Conservation (phyloP, 2,113 vertebrate genomes). For the Candoia aspera region DNA sequence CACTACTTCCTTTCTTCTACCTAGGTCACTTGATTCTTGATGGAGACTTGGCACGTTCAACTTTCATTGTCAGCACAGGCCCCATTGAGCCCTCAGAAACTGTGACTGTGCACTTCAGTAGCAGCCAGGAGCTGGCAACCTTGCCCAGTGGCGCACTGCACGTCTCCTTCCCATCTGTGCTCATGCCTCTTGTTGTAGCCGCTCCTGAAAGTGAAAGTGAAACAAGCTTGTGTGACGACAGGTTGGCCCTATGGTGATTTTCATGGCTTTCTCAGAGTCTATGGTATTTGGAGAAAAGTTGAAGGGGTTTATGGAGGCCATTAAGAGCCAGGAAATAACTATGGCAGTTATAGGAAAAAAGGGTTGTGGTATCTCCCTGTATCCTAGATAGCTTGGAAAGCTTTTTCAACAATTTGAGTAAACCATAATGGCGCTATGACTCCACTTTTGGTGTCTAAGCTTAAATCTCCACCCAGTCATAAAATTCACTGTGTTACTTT, state of each 20-base stretch:
- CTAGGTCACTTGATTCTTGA: conserved; percentile 93
- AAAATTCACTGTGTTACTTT: background rate
- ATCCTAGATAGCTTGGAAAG: background rate
- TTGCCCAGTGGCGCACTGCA: conserved; percentile 85
- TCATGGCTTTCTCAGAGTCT: conserved; percentile 76
- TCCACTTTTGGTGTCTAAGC: background rate
- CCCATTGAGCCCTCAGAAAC: conserved; percentile 82
- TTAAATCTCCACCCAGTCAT: background rate
- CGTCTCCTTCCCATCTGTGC: conserved; percentile 81
- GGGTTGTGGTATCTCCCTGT: background rate
- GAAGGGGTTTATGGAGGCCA: background rate
- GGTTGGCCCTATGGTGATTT: conserved; percentile 86
- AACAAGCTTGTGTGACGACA: conserved; percentile 87
- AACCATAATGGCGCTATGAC: background rate
- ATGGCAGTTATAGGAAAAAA: accelerated
- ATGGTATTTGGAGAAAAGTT: conserved; percentile 37
- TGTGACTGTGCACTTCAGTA: conserved; percentile 84
- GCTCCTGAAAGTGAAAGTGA: conserved; percentile 76
- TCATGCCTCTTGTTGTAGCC: conserved; percentile 77
- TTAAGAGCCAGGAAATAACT: background rate
- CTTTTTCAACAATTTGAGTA: background rate
- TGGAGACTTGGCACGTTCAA: conserved; percentile 84
- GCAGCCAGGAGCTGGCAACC: conserved; percentile 85
- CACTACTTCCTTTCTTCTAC: conserved; percentile 11
- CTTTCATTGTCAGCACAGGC: conserved; percentile 86